A percentile compares a stretch with the other conserved stretches of the same genome.
phyloP scores from a whole-genome alignment of 2,888 invertebrate species.

The Lithophane semibrunnea region DNA sequence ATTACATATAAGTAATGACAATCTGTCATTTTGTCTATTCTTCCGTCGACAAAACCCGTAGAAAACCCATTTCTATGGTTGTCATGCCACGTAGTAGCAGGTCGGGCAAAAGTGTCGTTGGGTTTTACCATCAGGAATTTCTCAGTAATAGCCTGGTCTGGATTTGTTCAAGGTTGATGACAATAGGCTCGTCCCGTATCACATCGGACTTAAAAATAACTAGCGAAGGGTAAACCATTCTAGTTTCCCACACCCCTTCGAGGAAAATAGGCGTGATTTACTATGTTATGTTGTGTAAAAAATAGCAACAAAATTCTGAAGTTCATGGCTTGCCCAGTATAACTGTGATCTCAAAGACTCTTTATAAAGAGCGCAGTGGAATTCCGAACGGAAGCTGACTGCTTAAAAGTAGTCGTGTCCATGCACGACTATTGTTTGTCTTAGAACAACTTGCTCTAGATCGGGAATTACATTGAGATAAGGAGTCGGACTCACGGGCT shows the following conservation, averaged over 20 bases:
- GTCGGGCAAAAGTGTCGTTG: no score
- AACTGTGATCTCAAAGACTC: conserved; percentile 69
- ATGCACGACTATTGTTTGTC: conserved; percentile 65
- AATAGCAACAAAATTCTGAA: conserved; percentile 17
- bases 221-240: background rate
- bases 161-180: no score
- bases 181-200: no score
- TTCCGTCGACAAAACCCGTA: no score
- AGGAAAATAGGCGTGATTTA: background rate
- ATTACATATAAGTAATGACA: no score
- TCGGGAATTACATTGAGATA: conserved; percentile 34
- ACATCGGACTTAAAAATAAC: background rate
- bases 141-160: no score
- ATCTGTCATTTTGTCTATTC: no score
- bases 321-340: conserved; percentile 47
- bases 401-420: conserved; percentile 63
- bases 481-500: background rate
- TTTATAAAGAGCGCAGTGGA: conserved; percentile 71
- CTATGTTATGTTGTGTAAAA: background rate
- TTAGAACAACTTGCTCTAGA: conserved; percentile 46
- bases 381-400: conserved; percentile 70
- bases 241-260: background rate
- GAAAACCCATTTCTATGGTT: no score
- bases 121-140: no score
- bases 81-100: no score